Evolutionary conservation across 2,113 vertebrate species (phyloP), one percentile per base, ranked within the genome.

Genomic region (Seriola quinqueradiata): DNA sequence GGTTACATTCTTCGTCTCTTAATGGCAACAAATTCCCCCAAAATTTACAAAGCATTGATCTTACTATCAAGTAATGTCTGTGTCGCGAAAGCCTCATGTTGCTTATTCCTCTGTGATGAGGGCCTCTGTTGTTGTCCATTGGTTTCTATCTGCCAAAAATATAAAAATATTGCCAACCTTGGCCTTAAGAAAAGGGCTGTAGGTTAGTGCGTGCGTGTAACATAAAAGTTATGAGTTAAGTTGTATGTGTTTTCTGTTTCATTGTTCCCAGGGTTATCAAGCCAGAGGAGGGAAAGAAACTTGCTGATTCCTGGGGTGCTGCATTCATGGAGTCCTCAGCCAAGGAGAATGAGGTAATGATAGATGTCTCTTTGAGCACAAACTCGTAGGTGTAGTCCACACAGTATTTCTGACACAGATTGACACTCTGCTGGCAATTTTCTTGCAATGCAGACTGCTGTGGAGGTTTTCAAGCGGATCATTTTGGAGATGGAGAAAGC

Each of bases 271-370:
- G 95, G 72, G 93, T 95, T 83, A 95, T 96, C 77, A 96, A 95
- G 82, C 91, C 80, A 2, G 95, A 96, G 17, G 96, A 97, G 82
- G 96, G 96, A 25, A 97, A 96, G 92, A 97, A 96, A 88, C 90
- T 97, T 78, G 96, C 91, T 0, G 95, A 97, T 75, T 95, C 94
- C 0, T 96, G 96, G 95, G 96, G 96, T 2, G 95, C 94, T 0
- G 90, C 95, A 0, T 97, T 98, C 87, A 95, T 97, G 64, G 94
- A 97, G 86, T 97, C 96, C 4, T 97, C 95, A 34, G 95, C 96
- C 85, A 96, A 96, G 87, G 96, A 98, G 88, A 97, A 95, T 66
- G 96, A 97, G 95, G 96, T 97, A 93, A 76, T n/a, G 21, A 58
- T 3, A 2, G 3, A 36, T 52, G 11, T 25, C 3, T 63, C 12